These are phyloP conservation scores for Diacarnus erythraeanus DNA, from an alignment of 37 sponge, comb jelly and placozoan species.

Conservation along the genomic window DNA sequence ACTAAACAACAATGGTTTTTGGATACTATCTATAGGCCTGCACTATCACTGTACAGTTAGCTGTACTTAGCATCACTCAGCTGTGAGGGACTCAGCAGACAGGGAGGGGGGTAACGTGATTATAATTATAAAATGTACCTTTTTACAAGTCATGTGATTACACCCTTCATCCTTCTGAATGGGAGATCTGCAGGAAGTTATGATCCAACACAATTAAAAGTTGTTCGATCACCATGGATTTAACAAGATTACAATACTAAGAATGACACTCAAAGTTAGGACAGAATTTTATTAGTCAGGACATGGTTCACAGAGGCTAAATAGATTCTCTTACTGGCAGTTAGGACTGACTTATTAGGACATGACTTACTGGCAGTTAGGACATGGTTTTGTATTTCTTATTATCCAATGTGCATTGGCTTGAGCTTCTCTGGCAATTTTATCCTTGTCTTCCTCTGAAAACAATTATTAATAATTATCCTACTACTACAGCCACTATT, in stretches of 20 bases:
- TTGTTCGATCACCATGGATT: too few relatives aligned
- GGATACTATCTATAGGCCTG: too few relatives aligned
- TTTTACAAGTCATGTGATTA: conserved; percentile 78
- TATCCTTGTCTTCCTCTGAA: conserved; percentile 17
- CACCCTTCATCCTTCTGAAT: conserved; percentile 83
- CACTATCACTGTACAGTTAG: neutral
- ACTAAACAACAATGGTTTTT: too few relatives aligned
- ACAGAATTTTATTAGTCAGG: neutral
- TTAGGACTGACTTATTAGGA: too few relatives aligned
- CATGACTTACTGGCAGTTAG: conserved; percentile 64
- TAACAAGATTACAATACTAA: too few relatives aligned
- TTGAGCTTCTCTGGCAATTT: conserved; percentile 26
- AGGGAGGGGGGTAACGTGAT: too few relatives aligned
- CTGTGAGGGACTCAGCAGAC: too few relatives aligned
- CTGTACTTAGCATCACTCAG: too few relatives aligned
- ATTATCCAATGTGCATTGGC: conserved; percentile 68
- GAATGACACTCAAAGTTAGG: neutral
- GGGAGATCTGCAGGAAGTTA: conserved; percentile 24
- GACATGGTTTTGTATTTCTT: conserved; percentile 70
- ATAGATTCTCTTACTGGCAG: neutral
- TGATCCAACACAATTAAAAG: neutral
- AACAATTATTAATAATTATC: too few relatives aligned
- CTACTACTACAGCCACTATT: too few relatives aligned
- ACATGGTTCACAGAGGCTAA: neutral
- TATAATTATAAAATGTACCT: conserved; percentile 65